A percentile compares a stretch with the other conserved stretches of the same genome.
Evolutionary conservation across 2,797 vertebrate species (phyloP).

Genomic region (Phrynocephalus guinanensis): DNA sequence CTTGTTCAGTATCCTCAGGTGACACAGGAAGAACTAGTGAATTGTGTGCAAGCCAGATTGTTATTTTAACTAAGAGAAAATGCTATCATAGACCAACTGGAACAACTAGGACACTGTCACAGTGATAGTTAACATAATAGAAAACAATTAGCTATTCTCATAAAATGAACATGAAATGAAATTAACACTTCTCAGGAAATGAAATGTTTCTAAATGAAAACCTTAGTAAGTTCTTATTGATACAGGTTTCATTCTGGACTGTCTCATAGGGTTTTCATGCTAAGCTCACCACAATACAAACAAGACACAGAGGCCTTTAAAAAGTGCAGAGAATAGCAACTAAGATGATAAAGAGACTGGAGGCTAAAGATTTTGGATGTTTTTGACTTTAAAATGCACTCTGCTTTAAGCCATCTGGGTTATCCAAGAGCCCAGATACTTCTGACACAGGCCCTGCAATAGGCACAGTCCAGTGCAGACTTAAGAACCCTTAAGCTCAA

Average conservation of each 20-base stretch:
- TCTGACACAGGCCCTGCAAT: background rate
- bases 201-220: no score
- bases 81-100: background rate
- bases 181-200: no score
- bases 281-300: no score
- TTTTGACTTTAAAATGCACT: background rate
- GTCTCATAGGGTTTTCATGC: no score
- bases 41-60: background rate
- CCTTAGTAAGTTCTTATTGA: no score
- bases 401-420: background rate
- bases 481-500: background rate
- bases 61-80: conserved; percentile 6
- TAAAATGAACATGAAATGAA: no score
- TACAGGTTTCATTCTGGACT: no score
- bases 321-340: no score
- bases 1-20: conserved; percentile 16
- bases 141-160: no score
- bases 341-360: no score
- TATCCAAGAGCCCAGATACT: background rate
- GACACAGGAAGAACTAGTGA: background rate
- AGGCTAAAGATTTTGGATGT: background rate
- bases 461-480: background rate
- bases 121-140: no score
- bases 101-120: background rate
- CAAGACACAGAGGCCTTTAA: no score